Evolutionary conservation across 2,113 vertebrate species (phyloP).

Genomic region (Gnathonemus echidnorhynchus): DNA sequence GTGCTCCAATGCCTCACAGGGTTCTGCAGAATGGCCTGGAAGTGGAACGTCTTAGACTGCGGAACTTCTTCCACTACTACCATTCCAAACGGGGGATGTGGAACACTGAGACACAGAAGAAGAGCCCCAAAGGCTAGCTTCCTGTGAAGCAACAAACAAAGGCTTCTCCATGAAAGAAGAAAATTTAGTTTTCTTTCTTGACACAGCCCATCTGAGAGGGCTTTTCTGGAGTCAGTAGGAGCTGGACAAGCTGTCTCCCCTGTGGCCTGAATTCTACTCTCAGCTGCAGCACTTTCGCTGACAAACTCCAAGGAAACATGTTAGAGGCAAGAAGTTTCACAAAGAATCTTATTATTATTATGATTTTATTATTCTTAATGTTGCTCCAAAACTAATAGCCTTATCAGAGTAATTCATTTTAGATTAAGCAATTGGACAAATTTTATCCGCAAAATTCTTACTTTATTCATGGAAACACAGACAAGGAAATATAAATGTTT

Average conservation of each 20-base stretch:
- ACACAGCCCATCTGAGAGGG: not conserved
- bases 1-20: slow-evolving; percentile 45
- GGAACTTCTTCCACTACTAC: slow-evolving; percentile 94
- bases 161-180: not conserved
- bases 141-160: not conserved
- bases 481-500: not conserved
- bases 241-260: not conserved
- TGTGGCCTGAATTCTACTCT: not conserved
- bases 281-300: not conserved
- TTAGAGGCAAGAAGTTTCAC: not conserved
- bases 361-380: not conserved
- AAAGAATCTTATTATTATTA: not conserved
- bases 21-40: slow-evolving; percentile 93
- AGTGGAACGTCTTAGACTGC: slow-evolving; percentile 83
- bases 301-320: slow-evolving; percentile 1
- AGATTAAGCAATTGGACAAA: not conserved
- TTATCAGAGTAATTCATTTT: not conserved
- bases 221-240: not conserved
- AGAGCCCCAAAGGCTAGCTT: slow-evolving; percentile 58
- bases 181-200: not conserved
- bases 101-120: slow-evolving; percentile 74
- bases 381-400: not conserved
- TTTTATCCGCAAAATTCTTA: not conserved
- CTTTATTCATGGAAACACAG: not conserved
- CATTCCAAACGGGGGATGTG: slow-evolving; percentile 98